Evolutionary conservation across 2,797 vertebrate species (phyloP).

Genomic region (Brachyrhaphis roseni): DNA sequence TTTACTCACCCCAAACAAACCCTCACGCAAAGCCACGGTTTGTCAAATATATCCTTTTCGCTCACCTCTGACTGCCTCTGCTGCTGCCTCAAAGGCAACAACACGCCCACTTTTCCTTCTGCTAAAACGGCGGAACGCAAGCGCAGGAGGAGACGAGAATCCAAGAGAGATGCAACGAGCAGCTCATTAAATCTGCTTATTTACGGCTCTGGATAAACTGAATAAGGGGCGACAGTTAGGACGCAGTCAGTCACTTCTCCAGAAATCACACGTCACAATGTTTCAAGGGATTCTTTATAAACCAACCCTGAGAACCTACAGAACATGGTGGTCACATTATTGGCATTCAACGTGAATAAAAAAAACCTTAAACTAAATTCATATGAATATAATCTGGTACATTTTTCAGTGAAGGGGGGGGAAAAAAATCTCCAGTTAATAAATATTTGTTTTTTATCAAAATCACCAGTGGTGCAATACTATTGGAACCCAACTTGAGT

Average conservation of each 20-base stretch:
- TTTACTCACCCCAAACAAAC: not conserved
- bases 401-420: not conserved
- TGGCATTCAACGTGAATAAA: not conserved
- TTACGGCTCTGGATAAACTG: not conserved
- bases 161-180: not conserved
- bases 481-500: not conserved
- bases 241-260: not conserved
- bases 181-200: not conserved
- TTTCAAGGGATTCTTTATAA: not conserved
- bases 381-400: not conserved
- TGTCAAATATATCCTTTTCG: not conserved
- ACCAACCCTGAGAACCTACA: not conserved
- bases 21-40: not conserved
- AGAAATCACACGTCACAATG: not conserved
- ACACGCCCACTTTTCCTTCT: slow-evolving; percentile 4
- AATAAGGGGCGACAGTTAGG: slow-evolving; percentile 20
- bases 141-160: slow-evolving; percentile 10
- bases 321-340: not conserved
- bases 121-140: not conserved
- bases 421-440: not conserved
- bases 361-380: not conserved
- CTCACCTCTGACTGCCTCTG: not conserved
- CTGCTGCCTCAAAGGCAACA: slow-evolving; percentile 8
- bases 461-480: not conserved
- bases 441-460: not conserved